These are phyloP conservation scores for Conus betulinus DNA, from an alignment of 1,140 invertebrate species.

Conservation along the genomic window DNA sequence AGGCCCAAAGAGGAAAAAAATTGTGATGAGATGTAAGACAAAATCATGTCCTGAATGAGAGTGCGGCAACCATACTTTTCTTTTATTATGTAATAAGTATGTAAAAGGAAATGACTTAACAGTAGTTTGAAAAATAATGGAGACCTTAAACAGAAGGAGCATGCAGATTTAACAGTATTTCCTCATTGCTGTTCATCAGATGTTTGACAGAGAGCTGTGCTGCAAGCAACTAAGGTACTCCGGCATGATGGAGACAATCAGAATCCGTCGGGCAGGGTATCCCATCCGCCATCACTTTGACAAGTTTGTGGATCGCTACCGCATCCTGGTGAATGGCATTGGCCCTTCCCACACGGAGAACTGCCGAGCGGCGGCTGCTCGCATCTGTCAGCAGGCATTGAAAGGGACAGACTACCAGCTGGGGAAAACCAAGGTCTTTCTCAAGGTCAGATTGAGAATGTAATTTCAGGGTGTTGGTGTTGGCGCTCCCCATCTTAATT, in stretches of 20 bases:
- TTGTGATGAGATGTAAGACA: too few species aligned
- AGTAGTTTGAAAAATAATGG: too few species aligned
- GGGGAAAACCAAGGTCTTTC: conserved; percentile 98
- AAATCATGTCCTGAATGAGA: too few species aligned
- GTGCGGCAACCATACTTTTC: too few species aligned
- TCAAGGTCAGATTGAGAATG: conserved; percentile 81
- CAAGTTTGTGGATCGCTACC: conserved; percentile 97
- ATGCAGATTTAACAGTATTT: too few species aligned
- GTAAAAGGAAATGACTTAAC: too few species aligned
- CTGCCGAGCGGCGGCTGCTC: conserved; percentile 88
- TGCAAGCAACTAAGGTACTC: conserved; percentile 98
- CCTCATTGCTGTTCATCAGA: conserved; percentile 76
- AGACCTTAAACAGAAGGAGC: too few species aligned
- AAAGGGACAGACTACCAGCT: conserved; percentile 97
- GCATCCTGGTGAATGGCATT: conserved; percentile 94
- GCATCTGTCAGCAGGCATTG: conserved; percentile 93
- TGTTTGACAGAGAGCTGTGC: conserved; percentile 96
- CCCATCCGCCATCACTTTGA: conserved; percentile 97
- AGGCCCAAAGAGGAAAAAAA: too few species aligned
- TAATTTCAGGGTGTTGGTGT: too few species aligned
- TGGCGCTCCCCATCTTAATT: too few species aligned
- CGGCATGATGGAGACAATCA: conserved; percentile 99
- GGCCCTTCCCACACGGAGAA: conserved; percentile 91
- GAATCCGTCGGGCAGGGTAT: conserved; percentile 97
- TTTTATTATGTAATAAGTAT: too few species aligned